phyloP scores from a whole-genome alignment of 2,797 vertebrate genomes.

The Spea hammondii region DNA sequence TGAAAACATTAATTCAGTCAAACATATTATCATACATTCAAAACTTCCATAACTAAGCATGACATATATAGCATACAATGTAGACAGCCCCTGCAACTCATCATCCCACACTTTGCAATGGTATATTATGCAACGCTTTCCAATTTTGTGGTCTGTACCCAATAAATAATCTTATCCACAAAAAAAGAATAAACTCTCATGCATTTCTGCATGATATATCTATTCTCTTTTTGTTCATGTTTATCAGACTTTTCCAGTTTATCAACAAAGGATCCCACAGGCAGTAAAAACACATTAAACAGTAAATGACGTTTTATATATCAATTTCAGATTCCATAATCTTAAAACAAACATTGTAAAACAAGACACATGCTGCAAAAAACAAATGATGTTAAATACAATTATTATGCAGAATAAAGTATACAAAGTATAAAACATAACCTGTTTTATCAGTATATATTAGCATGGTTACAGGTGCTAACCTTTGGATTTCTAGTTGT shows the following conservation, averaged over 20 bases:
- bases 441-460: too few relatives aligned
- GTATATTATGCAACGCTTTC: slow-evolving; percentile 15
- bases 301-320: not conserved
- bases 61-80: slow-evolving; percentile 20
- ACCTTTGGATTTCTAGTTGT: too few relatives aligned
- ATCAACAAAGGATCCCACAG: not conserved
- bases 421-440: not conserved
- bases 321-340: not conserved
- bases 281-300: not conserved
- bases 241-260: slow-evolving; percentile 15
- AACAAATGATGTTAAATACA: not conserved
- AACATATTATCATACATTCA: slow-evolving; percentile 7
- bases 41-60: not conserved
- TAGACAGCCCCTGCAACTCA: slow-evolving; percentile 34
- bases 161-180: slow-evolving; percentile 20
- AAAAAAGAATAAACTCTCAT: slow-evolving; percentile 16
- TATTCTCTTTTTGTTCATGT: slow-evolving; percentile 5
- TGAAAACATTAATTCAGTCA: slow-evolving; percentile 12
- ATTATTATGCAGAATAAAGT: not conserved
- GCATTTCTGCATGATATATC: not conserved
- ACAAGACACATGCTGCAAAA: not conserved
- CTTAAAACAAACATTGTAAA: not conserved
- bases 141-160: slow-evolving; percentile 23
- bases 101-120: slow-evolving; percentile 31
- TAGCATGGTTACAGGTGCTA: too few relatives aligned